phyloP scores from a whole-genome alignment of 2,888 invertebrate genomes.

The Euplexia lucipara region DNA sequence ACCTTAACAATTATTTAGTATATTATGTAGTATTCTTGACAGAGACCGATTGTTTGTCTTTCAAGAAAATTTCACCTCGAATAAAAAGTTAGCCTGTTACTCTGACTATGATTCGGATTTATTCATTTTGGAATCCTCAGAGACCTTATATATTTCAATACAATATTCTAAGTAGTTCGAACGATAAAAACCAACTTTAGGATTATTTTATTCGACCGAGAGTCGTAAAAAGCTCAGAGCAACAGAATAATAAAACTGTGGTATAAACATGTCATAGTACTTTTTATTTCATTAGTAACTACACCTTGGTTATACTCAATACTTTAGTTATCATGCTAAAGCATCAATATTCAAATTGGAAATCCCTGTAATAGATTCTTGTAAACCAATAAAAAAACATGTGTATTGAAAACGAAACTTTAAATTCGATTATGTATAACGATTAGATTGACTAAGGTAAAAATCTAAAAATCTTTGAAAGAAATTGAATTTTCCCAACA shows the following conservation, averaged over 20 bases:
- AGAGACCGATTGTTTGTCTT: constrained; percentile 14
- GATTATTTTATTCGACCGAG: constrained; percentile 34
- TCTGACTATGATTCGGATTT: constrained; percentile 21
- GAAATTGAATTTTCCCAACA: too few relatives aligned
- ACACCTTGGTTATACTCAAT: constrained; percentile 18
- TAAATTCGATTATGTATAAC: constrained; percentile 11
- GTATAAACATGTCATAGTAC: constrained; percentile 14
- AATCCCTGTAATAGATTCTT: constrained; percentile 19
- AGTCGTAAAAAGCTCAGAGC: constrained; percentile 32
- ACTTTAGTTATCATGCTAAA: constrained; percentile 9
- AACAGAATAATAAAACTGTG: constrained; percentile 44
- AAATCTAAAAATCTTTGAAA: neutral
- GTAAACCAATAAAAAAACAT: neutral
- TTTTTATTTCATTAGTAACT: constrained; percentile 17
- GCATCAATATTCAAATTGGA: constrained; percentile 36
- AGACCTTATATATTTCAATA: constrained; percentile 10
- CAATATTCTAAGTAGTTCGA: constrained; percentile 27
- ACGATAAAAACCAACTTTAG: constrained; percentile 23
- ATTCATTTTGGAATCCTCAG: constrained; percentile 10
- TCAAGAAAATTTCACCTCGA: constrained; percentile 23
- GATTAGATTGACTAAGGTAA: constrained; percentile 8
- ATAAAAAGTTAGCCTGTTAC: constrained; percentile 23
- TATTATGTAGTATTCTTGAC: constrained; percentile 4
- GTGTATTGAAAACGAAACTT: constrained; percentile 3
- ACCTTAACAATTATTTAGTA: neutral